Conservation (phyloP, 2,113 vertebrate genomes). For the Scolopax mira region DNA sequence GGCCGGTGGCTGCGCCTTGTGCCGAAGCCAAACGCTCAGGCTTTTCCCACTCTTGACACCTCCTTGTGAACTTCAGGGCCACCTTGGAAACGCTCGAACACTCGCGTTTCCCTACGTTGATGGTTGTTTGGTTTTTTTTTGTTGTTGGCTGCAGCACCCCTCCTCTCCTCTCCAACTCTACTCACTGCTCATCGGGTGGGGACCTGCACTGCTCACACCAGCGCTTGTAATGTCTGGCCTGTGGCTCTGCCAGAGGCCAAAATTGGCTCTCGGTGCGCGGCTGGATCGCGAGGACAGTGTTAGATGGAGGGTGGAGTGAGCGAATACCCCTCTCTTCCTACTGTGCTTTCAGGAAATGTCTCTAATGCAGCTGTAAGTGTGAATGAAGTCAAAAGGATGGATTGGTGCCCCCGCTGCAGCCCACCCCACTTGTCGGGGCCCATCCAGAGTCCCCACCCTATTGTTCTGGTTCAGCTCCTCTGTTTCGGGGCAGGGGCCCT, state of each 20-base stretch:
- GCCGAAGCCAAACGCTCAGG: not conserved
- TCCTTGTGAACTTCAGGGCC: not conserved
- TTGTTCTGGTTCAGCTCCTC: slow-evolving; percentile 68
- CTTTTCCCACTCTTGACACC: not conserved
- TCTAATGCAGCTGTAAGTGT: slow-evolving; percentile 70
- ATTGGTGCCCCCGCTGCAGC: slow-evolving; percentile 43
- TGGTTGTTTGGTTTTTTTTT: not conserved
- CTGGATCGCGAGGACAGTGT: slow-evolving; percentile 62
- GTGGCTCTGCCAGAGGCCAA: slow-evolving; percentile 72
- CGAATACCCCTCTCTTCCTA: slow-evolving; percentile 75
- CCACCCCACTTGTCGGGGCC: slow-evolving; percentile 26
- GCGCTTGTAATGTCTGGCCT: slow-evolving; percentile 79
- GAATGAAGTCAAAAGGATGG: slow-evolving; percentile 73
- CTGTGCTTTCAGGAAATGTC: slow-evolving; percentile 75
- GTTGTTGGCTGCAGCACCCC: slow-evolving; percentile 24
- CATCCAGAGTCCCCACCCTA: slow-evolving; percentile 67
- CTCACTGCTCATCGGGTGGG: slow-evolving; percentile 71
- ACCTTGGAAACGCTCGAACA: not conserved
- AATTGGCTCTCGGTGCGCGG: slow-evolving; percentile 55
- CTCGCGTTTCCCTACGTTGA: not conserved
- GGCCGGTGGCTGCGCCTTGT: not conserved
- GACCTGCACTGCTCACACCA: slow-evolving; percentile 68
- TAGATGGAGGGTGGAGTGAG: slow-evolving; percentile 73
- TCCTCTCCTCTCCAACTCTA: slow-evolving; percentile 46
- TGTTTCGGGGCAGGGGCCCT: slow-evolving; percentile 58